Evolutionary conservation across 2,888 invertebrate species (phyloP).

Genomic region (Reticulitermes lucifugus): DNA sequence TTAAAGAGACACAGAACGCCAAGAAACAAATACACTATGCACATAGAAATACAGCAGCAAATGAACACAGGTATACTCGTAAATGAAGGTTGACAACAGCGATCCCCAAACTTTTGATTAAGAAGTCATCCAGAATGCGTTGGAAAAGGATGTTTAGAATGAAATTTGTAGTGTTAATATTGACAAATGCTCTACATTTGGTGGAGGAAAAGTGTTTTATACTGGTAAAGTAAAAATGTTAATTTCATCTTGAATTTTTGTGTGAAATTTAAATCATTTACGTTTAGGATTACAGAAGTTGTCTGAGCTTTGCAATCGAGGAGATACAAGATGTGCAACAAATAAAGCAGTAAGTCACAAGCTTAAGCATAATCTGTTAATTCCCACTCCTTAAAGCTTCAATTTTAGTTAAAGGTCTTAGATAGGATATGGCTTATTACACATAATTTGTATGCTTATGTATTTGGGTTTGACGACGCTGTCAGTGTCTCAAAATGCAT

Average conservation of each 20-base stretch:
- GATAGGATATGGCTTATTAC: not conserved
- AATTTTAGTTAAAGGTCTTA: not conserved
- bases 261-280: not conserved
- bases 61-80: not conserved
- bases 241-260: not conserved
- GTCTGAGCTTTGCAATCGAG: too few relatives aligned
- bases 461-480: not conserved
- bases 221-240: not conserved
- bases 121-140: not conserved
- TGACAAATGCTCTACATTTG: not conserved
- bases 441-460: too few relatives aligned
- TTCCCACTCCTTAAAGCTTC: too few relatives aligned
- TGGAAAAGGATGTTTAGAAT: not conserved
- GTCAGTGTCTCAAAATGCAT: not conserved
- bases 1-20: conserved; percentile 8
- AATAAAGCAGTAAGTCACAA: too few relatives aligned
- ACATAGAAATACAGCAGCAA: not conserved
- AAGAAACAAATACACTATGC: not conserved
- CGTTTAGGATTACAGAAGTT: too few relatives aligned
- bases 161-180: not conserved
- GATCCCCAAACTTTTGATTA: not conserved
- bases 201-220: not conserved
- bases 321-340: too few relatives aligned
- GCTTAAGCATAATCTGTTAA: too few relatives aligned
- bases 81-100: not conserved